Conservation (phyloP, 2,888 invertebrate species). For the Diarsia brunnea region DNA sequence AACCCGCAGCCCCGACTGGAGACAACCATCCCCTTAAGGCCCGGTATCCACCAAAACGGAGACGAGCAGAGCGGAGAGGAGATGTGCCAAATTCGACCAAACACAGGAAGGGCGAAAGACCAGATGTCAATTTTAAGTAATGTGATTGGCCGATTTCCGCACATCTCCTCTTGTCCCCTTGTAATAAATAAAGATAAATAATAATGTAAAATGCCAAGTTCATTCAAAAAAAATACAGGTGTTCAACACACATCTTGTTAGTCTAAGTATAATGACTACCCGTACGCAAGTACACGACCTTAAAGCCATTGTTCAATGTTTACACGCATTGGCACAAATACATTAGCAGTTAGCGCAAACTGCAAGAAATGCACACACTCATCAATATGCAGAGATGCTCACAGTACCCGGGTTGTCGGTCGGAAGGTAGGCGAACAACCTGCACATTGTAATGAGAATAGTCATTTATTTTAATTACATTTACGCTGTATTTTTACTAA, state of each 20-base stretch:
- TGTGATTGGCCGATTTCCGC: too few relatives aligned
- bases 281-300: constrained; percentile 24
- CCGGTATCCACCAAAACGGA: too few relatives aligned
- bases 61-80: too few relatives aligned
- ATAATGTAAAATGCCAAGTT: neutral
- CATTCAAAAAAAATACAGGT: constrained; percentile 17
- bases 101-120: too few relatives aligned
- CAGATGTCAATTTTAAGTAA: too few relatives aligned
- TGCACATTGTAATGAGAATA: constrained; percentile 41
- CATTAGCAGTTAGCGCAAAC: constrained; percentile 9
- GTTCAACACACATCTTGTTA: constrained; percentile 16
- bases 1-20: too few relatives aligned
- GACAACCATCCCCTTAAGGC: neutral
- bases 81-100: too few relatives aligned
- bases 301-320: constrained; percentile 43
- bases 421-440: constrained; percentile 30
- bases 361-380: constrained; percentile 23
- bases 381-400: constrained; percentile 40
- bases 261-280: constrained; percentile 25
- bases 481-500: constrained; percentile 21
- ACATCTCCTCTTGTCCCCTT: too few relatives aligned
- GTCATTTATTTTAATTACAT: constrained; percentile 42
- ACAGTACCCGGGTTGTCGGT: constrained; percentile 25
- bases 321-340: constrained; percentile 22
- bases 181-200: too few relatives aligned